Evolutionary conservation across 1,140 invertebrate genomes (phyloP).

Genomic region (Hyles vespertilio): DNA sequence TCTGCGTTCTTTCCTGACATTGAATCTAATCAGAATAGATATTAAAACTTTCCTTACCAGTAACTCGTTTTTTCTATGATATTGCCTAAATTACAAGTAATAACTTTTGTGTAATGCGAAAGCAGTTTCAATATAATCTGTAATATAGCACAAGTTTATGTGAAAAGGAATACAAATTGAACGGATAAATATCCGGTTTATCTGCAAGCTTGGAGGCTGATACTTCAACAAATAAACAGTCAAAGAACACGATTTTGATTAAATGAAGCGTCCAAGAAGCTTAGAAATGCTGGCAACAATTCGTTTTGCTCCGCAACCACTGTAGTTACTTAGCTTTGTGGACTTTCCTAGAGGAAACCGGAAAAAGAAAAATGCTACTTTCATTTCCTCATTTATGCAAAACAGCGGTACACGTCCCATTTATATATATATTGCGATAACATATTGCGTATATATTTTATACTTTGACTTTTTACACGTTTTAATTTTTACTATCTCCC

Average conservation of each 20-base stretch:
- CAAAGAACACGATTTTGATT: constrained; percentile 37
- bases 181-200: too few relatives aligned
- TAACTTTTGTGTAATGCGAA: too few relatives aligned
- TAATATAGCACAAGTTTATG: too few relatives aligned
- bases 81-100: constrained; percentile 18
- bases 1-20: constrained; percentile 71
- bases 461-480: too few relatives aligned
- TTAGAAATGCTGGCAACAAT: constrained; percentile 36
- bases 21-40: constrained; percentile 75
- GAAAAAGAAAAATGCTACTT: constrained; percentile 36
- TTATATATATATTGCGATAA: too few relatives aligned
- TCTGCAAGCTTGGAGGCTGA: constrained; percentile 10
- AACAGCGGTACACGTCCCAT: constrained; percentile 6
- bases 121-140: too few relatives aligned
- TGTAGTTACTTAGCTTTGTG: constrained; percentile 27
- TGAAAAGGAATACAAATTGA: too few relatives aligned
- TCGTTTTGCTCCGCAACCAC: constrained; percentile 15
- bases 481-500: too few relatives aligned
- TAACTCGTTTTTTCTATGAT: constrained; percentile 28
- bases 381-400: constrained; percentile 34
- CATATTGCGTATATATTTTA: too few relatives aligned
- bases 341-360: constrained; percentile 26
- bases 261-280: constrained; percentile 38
- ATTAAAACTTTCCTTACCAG: constrained; percentile 70
- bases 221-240: constrained; percentile 41